Evolutionary conservation across 2,113 vertebrate species (phyloP).

Genomic region (Indicator maculatus): DNA sequence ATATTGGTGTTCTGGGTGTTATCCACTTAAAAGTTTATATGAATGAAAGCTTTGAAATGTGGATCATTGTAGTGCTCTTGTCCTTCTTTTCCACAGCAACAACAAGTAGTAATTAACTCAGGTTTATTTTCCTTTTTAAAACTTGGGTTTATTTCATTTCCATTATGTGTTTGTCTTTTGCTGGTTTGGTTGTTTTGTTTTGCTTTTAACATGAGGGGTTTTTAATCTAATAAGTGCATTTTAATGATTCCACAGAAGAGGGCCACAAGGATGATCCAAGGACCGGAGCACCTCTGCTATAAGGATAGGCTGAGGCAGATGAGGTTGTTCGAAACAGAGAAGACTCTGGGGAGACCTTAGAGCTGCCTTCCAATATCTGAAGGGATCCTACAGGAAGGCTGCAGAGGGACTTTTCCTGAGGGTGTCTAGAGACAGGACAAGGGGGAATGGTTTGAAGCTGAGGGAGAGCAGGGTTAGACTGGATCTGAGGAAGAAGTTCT

Average conservation of each 20-base stretch:
- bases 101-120: background rate
- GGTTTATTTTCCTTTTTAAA: background rate
- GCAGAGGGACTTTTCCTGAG: too few relatives aligned
- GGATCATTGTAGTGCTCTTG: background rate
- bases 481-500: too few relatives aligned
- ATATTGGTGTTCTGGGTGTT: constrained; percentile 47
- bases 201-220: background rate
- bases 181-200: background rate
- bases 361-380: too few relatives aligned
- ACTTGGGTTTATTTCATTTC: background rate
- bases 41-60: constrained; percentile 28
- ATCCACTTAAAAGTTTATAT: constrained; percentile 8
- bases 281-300: too few relatives aligned
- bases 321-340: too few relatives aligned
- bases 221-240: background rate
- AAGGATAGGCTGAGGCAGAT: too few relatives aligned
- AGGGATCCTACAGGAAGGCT: too few relatives aligned
- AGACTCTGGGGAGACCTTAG: too few relatives aligned
- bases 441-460: too few relatives aligned
- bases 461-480: too few relatives aligned
- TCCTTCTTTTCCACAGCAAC: background rate
- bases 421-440: too few relatives aligned
- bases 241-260: background rate
- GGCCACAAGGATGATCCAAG: too few relatives aligned
- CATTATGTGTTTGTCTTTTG: background rate